Evolutionary conservation across 2,888 invertebrate species (phyloP), one percentile per base, ranked within the genome.

Genomic region (Apotomis betuletana): DNA sequence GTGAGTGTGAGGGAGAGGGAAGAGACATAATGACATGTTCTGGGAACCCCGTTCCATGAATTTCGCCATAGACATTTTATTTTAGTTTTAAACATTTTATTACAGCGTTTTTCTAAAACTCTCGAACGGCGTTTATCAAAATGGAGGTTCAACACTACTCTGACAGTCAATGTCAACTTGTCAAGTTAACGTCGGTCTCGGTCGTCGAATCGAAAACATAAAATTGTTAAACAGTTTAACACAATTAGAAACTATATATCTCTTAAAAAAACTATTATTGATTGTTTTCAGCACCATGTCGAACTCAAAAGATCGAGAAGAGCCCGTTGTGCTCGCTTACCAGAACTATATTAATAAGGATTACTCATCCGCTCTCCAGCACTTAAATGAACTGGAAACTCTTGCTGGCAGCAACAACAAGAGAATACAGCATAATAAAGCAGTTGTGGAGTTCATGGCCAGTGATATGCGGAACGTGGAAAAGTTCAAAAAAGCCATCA

Each of bases 371-470:
- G 95, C 96, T 68, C 84, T 96, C 10, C 94, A 94, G 77, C 90
- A 94, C 77, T 90, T 97, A 77, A 94, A 93, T 74, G 96, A 96
- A 83, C 85, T 97, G 74, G 95, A 96, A 82, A 87, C 86, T 41
- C 81, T 94, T 4, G 83, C 87, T 71, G 92, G 96, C 64, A 94
- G 94, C 0, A 94, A 94, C 74, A 97, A 97, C 87, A 94, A 96
- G 74, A 96, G 97, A 83, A 95, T 97, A 2, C 93, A 95, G 59
- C 97, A 97, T 81, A 98, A 99, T 84, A 96, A 96, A 88, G 96
- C 96, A 41, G 95, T 98, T 0, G 96, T 95, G 0, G 97, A 97
- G 82, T 98, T 96, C 87, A 97, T 96, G 86, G 95, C 95, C 75
- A 94, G 94, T 70, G 96, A 96, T 62, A 94, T 96, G 81, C 96